A percentile compares a stretch with the other conserved stretches of the same genome.
Conservation (phyloP, 2,113 vertebrate species). For the Sinosuthora webbiana region DNA sequence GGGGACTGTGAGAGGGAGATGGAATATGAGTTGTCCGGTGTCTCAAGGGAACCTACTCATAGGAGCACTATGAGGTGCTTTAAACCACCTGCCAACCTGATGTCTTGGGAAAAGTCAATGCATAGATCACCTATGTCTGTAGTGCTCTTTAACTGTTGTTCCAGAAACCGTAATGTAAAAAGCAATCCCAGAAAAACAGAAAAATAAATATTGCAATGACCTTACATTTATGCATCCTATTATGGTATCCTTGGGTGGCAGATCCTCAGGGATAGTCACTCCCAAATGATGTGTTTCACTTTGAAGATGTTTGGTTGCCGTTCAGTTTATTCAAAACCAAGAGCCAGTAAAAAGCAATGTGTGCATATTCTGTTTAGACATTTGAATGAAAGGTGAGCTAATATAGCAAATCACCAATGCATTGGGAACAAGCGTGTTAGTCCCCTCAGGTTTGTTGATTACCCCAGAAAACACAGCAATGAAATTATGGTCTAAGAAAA, state of each 20-base stretch:
- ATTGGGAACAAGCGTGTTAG: background rate
- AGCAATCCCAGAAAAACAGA: background rate
- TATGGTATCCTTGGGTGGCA: background rate
- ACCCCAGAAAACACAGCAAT: background rate
- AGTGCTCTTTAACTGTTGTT: background rate
- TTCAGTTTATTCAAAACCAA: background rate
- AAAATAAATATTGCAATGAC: background rate
- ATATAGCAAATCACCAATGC: background rate
- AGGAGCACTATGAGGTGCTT: background rate
- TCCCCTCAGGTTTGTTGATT: background rate
- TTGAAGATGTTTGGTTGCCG: background rate
- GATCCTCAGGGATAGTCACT: background rate
- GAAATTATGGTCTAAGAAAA: background rate
- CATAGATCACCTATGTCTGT: background rate
- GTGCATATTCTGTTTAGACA: background rate
- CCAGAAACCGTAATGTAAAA: background rate
- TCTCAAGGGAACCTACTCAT: background rate
- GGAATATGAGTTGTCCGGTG: background rate
- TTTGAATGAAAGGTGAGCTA: background rate
- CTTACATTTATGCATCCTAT: background rate
- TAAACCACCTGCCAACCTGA: background rate
- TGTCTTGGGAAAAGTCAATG: background rate
- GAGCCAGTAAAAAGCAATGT: background rate
- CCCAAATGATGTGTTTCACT: background rate
- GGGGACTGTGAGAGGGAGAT: background rate